Percentiles rank a stretch among this genome's conserved stretches.
Evolutionary conservation across 2,797 vertebrate species (phyloP).

Genomic region (Halcyon leucocephala): DNA sequence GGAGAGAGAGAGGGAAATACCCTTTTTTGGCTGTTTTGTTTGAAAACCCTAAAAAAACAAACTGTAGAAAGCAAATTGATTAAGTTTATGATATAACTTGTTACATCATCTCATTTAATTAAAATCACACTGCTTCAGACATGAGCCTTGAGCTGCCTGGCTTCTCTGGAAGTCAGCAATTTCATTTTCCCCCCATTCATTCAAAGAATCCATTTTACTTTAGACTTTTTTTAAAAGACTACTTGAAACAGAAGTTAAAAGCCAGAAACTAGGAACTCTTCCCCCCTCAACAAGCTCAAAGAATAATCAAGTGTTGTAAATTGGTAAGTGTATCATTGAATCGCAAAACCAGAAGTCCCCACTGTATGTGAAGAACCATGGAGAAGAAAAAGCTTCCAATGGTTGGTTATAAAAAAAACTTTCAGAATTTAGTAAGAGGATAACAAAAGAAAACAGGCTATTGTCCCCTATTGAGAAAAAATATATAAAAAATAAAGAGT

Average conservation of each 20-base stretch:
- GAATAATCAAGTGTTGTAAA: neutral
- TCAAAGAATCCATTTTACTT: neutral
- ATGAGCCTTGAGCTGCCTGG: neutral
- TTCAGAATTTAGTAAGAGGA: neutral
- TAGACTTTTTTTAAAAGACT: neutral
- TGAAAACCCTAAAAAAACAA: neutral
- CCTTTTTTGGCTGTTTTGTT: neutral
- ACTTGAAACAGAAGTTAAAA: neutral
- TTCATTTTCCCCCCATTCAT: neutral
- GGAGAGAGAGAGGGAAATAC: too few relatives aligned
- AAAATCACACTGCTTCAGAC: neutral
- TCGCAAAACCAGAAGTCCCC: neutral
- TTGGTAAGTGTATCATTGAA: neutral
- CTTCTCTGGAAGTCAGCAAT: neutral
- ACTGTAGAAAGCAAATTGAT: neutral
- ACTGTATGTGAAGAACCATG: neutral
- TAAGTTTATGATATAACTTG: neutral
- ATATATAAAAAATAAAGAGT: neutral
- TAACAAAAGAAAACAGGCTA: constrained; percentile 31
- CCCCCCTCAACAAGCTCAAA: neutral
- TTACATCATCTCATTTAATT: neutral
- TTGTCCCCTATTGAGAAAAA: neutral
- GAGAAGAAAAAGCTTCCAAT: neutral
- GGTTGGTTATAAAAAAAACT: neutral
- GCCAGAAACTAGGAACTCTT: neutral